phyloP scores from a whole-genome alignment of 2,888 invertebrate genomes.

The Coecobrya sp. region DNA sequence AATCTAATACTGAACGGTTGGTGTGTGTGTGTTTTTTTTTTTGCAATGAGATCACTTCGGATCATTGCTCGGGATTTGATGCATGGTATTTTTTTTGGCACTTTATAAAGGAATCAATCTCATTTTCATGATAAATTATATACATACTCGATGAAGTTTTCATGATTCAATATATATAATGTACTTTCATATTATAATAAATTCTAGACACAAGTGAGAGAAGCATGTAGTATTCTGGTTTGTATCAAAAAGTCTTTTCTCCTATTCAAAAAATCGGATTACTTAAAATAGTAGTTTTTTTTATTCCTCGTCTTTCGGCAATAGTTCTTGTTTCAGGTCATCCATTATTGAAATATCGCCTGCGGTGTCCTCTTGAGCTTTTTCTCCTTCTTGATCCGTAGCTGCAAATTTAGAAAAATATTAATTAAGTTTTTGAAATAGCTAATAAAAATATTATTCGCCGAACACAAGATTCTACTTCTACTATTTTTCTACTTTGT shows the following conservation, averaged over 20 bases:
- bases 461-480: not conserved
- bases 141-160: not conserved
- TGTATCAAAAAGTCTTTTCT: constrained; percentile 76
- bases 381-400: constrained; percentile 66
- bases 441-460: not conserved
- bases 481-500: not conserved
- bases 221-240: constrained; percentile 23
- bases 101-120: not conserved
- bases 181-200: not conserved
- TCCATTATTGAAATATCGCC: constrained; percentile 78
- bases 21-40: not conserved
- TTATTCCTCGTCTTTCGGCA: constrained; percentile 81
- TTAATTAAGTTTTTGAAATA: not conserved
- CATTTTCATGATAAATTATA: not conserved
- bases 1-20: constrained; percentile 34
- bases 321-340: constrained; percentile 73
- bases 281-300: constrained; percentile 50
- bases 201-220: constrained; percentile 25
- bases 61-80: constrained; percentile 7
- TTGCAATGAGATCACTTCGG: not conserved
- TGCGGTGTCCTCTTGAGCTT: constrained; percentile 78
- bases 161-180: not conserved
- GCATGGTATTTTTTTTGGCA: constrained; percentile 60
- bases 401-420: constrained; percentile 37
- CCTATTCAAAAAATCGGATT: constrained; percentile 43